phyloP scores from a whole-genome alignment of 2,797 vertebrate genomes.

The Staurois parvus region DNA sequence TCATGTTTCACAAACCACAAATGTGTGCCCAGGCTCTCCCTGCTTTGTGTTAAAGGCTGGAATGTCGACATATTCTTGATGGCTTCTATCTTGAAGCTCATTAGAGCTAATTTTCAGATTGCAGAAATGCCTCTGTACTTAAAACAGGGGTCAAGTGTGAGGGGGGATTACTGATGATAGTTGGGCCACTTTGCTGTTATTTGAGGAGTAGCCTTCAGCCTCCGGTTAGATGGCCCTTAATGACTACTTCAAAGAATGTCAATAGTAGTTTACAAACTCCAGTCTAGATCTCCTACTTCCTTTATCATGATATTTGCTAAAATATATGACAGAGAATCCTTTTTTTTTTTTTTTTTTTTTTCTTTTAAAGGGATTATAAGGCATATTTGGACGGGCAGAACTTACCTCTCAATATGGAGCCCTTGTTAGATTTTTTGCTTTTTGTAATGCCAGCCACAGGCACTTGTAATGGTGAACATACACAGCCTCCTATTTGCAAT shows the following conservation, averaged over 20 bases:
- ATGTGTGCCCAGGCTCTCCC: constrained; percentile 15
- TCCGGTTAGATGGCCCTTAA: constrained; percentile 2
- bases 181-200: background rate
- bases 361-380: too few relatives aligned
- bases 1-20: constrained; percentile 30
- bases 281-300: background rate
- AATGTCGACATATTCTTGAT: constrained; percentile 21
- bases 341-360: too few relatives aligned
- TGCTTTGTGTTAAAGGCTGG: constrained; percentile 22
- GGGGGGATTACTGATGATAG: background rate
- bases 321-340: background rate
- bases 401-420: too few relatives aligned
- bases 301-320: background rate
- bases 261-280: background rate
- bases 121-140: constrained; percentile 24
- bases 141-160: constrained; percentile 23
- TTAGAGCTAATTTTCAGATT: constrained; percentile 28
- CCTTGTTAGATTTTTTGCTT: background rate
- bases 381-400: background rate
- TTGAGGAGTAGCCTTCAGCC: background rate
- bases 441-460: background rate
- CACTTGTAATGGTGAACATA: background rate
- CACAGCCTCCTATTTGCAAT: too few relatives aligned
- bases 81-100: constrained; percentile 21
- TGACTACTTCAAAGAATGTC: constrained; percentile 9